Conservation (phyloP, 2,797 vertebrate genomes). For the Nannoperca obscura region DNA sequence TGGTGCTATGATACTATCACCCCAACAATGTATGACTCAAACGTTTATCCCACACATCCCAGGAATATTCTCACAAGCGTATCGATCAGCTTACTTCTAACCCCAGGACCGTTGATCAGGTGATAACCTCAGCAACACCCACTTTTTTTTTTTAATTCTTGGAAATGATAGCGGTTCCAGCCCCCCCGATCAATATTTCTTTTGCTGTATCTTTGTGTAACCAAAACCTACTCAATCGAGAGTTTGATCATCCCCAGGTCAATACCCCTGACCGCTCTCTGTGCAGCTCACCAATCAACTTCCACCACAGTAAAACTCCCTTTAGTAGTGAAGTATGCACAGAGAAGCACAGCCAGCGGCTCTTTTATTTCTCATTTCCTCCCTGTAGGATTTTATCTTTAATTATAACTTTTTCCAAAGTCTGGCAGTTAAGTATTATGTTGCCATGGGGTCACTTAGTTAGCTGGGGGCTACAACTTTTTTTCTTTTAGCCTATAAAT, state of each 20-base stretch:
- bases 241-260: constrained; percentile 80
- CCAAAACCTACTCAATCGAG: constrained; percentile 57
- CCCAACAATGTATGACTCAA: neutral
- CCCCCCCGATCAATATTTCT: constrained; percentile 63
- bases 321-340: constrained; percentile 25
- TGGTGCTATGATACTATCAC: neutral
- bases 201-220: constrained; percentile 64
- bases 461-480: neutral
- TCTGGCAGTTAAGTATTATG: neutral
- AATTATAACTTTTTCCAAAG: neutral
- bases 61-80: constrained; percentile 13
- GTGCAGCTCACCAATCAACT: constrained; percentile 76
- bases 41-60: constrained; percentile 1
- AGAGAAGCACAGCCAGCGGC: neutral
- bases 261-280: constrained; percentile 65
- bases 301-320: constrained; percentile 67
- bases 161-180: constrained; percentile 56
- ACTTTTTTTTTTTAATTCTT: constrained; percentile 54
- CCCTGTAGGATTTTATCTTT: neutral
- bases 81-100: constrained; percentile 37
- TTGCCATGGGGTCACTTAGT: neutral
- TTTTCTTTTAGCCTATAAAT: neutral
- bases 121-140: constrained; percentile 33
- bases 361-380: neutral
- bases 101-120: constrained; percentile 42